phyloP scores from a whole-genome alignment of 2,113 vertebrate genomes.

The Passer montanus region DNA sequence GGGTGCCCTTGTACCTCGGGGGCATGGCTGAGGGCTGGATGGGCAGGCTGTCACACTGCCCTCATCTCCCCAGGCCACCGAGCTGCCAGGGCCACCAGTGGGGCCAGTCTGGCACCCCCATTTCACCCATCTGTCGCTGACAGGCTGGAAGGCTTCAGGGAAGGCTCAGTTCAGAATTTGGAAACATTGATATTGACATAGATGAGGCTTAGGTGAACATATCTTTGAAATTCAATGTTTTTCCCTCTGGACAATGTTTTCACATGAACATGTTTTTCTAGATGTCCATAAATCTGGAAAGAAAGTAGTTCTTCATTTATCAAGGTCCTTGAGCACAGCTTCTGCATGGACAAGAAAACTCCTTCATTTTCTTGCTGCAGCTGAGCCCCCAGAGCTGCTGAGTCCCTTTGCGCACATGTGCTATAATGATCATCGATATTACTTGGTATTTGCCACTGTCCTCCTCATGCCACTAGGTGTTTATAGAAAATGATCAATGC shows the following conservation, averaged over 20 bases:
- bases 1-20: background rate
- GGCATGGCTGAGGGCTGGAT: background rate
- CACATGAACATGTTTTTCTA: fast-evolving
- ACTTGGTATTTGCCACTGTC: fast-evolving
- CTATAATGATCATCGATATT: fast-evolving
- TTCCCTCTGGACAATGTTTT: background rate
- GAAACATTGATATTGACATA: too few relatives aligned
- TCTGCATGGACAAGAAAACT: background rate
- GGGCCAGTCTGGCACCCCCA: background rate
- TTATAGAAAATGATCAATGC: background rate
- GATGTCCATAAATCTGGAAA: background rate
- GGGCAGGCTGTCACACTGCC: background rate
- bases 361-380: background rate
- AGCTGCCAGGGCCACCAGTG: background rate
- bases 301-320: background rate
- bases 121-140: background rate
- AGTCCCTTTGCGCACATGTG: background rate
- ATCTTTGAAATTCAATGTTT: background rate
- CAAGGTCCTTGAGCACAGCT: background rate
- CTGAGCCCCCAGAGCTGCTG: background rate
- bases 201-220: background rate
- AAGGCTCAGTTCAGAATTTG: background rate
- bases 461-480: background rate
- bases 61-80: fast-evolving
- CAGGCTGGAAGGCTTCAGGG: background rate